Evolutionary conservation across 2,113 vertebrate species (phyloP), one percentile per base, ranked within the genome.

Genomic region (Prinia subflava): DNA sequence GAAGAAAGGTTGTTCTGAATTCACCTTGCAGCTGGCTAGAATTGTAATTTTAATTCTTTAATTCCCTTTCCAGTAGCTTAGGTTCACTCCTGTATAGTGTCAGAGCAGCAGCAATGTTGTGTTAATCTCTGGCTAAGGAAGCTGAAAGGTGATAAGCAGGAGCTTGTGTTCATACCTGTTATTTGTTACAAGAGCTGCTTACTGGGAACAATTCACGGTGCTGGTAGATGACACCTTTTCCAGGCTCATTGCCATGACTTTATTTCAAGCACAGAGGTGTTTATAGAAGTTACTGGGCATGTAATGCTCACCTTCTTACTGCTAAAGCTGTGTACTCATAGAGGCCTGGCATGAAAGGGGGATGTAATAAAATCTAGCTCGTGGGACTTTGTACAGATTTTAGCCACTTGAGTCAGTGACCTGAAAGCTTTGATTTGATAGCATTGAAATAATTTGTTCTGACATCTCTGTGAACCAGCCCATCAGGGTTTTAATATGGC

Each of bases 341-440:
- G 82, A 53, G 46, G 46, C 50, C 57, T 62, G 37, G 39, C 39
- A 93, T 22, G 21, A 64, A 83, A 41, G 25, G 56, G 39, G 37
- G 71, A 39, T 74, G 50, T 62, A 69, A 75, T 53, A 60, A 37
- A 73, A 19, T 46, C 10, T 53, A 8, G 49, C 44, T 89, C 39
- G 23, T 89, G 67, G 21, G 68, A 59, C 73, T 91, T 78, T 4
- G 15, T 53, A 22, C 64, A 37, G 56, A 56, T 78, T 83, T 92
- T 49, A 89, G 49, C 16, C 25, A 28, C 49, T 56, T 47, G 49
- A 95, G 24, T 92, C 69, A 49, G 69, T 93, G 89, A 90, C 84
- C 65, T 87, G 87, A 89, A 92, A 94, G 84, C 60, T 94, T 83
- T 44, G 65, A 65, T 53, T 80, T 89, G 57, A 33, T 82, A 68